Conservation (phyloP, 92 coral and sea anemone genomes). For the Zoanthus gigantus region DNA sequence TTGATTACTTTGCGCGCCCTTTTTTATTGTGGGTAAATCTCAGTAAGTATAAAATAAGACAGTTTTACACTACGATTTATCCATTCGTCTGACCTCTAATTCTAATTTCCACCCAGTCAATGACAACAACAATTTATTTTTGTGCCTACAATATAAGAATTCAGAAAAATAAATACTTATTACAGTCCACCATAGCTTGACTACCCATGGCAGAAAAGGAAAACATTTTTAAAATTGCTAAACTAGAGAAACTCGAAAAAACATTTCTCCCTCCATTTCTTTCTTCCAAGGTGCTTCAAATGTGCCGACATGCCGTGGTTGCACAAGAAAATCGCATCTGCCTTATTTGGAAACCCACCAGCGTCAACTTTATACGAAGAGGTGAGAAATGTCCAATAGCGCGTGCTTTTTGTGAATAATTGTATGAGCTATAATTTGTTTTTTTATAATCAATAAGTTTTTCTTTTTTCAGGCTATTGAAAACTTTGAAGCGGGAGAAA, state of each 20-base stretch:
- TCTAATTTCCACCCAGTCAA: no score
- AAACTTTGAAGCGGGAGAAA: constrained; percentile 35
- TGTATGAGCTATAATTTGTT: no score
- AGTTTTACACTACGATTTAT: no score
- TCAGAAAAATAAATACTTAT: no score
- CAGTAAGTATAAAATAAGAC: no score
- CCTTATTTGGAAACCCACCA: constrained; percentile 39
- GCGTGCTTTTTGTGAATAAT: not conserved
- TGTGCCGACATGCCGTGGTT: constrained; percentile 44
- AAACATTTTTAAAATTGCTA: not conserved
- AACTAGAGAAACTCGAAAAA: not conserved
- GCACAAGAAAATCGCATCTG: constrained; percentile 37
- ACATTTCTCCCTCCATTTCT: not conserved
- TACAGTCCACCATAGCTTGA: no score
- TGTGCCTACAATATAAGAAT: no score
- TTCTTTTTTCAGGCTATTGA: constrained; percentile 17
- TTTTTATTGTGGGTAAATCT: no score
- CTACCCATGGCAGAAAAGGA: not conserved
- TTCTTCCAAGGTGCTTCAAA: constrained; percentile 18
- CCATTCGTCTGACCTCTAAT: no score
- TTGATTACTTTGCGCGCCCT: no score
- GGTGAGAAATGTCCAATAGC: not conserved
- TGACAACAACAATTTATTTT: no score
- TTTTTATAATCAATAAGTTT: not conserved
- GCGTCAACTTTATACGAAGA: constrained; percentile 31